Evolutionary conservation across 2,888 invertebrate genomes (phyloP).

Genomic region (Osmoderma eremita): DNA sequence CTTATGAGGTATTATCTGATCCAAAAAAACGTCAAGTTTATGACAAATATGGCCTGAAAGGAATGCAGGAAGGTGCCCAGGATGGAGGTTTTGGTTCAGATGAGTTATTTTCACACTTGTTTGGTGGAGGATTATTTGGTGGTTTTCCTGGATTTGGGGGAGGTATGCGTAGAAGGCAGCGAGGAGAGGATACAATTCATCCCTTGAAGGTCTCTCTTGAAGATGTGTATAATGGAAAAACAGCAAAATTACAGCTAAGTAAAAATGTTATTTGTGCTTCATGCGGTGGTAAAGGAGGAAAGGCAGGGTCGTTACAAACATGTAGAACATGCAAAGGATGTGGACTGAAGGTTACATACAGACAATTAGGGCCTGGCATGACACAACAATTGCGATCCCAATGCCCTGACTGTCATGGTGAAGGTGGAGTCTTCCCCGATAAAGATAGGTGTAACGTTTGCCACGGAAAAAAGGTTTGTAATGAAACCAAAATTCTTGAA

Average conservation of each 20-base stretch:
- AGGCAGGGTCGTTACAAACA: slow-evolving; percentile 71
- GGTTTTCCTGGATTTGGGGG: slow-evolving; percentile 65
- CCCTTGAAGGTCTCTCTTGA: slow-evolving; percentile 85
- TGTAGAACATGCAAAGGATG: slow-evolving; percentile 83
- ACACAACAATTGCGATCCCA: slow-evolving; percentile 71
- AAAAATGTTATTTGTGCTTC: slow-evolving; percentile 83
- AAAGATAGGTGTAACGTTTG: slow-evolving; percentile 86
- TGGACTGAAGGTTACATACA: slow-evolving; percentile 78
- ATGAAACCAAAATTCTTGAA: slow-evolving; percentile 85
- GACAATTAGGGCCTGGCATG: slow-evolving; percentile 73
- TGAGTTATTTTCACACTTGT: slow-evolving; percentile 75
- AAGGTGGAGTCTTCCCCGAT: slow-evolving; percentile 80
- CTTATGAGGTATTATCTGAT: slow-evolving; percentile 92
- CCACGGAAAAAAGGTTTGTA: slow-evolving; percentile 79
- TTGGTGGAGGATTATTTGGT: slow-evolving; percentile 76
- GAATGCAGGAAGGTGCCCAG: slow-evolving; percentile 82
- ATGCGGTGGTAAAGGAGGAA: slow-evolving; percentile 83
- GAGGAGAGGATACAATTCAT: slow-evolving; percentile 86
- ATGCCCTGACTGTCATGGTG: slow-evolving; percentile 73
- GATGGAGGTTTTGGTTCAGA: slow-evolving; percentile 69
- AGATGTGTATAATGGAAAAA: slow-evolving; percentile 91
- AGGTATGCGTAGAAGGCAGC: slow-evolving; percentile 67
- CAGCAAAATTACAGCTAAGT: slow-evolving; percentile 81
- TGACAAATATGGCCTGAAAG: slow-evolving; percentile 88
- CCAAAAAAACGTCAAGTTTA: slow-evolving; percentile 86